Evolutionary conservation across 2,888 invertebrate genomes (phyloP), one percentile per base, ranked within the genome.

Genomic region (Cremastobaeus sp.): DNA sequence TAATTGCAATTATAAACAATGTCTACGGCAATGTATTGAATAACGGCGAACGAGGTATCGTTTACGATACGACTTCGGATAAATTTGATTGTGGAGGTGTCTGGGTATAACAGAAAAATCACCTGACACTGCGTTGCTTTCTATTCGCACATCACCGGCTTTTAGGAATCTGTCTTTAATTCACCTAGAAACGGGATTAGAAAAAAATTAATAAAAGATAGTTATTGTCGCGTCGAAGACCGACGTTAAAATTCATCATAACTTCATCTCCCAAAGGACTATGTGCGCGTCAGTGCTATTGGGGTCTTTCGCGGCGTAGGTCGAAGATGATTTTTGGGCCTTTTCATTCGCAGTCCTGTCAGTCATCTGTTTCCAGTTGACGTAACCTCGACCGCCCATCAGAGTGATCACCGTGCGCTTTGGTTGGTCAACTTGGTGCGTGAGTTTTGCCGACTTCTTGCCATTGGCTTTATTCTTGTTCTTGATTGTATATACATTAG

Each of bases 361-460:
- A 8, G 82, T 83, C 6, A 93, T 91, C 82, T 94, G 94, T 60
- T 95, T 90, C 93, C 95, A 95, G 88, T 95, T 95, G 15, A 94
- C 92, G 84, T 96, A 97, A 1, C 96, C 96, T 8, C 95, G 90
- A 1, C 96, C 96, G 0, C 96, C 96, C 90, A 95, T 95, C 52
- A 96, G 88, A 0, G 95, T 95, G 37, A 96, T 91, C 18, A 96
- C 93, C 0, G 96, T 96, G 71, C 94, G 89, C 54, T 76, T 93
- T 87, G 73, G 91, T 90, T 80, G 90, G 76, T 81, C 90, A 86
- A 34, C 89, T 86, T 76, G 89, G 82, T 60, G 88, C 81, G 89
- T 57, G 14, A 81, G 77, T 47, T 88, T 86, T 8, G 78, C 77
- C 6, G 5, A n/a, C 35, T 83, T 82, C 2, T 88, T 89, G 30